These are phyloP conservation scores for Nibea albiflora DNA, from an alignment of 2,113 vertebrate species.

Conservation along the genomic window DNA sequence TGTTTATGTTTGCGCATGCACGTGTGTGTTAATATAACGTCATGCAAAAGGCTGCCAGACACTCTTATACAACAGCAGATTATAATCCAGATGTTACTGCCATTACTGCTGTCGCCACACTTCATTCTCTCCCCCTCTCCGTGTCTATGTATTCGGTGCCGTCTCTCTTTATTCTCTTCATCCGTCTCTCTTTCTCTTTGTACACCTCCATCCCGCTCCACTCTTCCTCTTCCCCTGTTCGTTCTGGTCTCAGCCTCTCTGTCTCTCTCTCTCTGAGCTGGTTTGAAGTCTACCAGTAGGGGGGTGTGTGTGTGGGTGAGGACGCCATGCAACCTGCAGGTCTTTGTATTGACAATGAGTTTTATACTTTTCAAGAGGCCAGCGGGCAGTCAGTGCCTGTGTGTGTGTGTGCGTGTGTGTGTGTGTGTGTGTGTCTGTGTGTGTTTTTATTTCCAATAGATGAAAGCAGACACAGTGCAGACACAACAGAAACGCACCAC, in stretches of 20 bases:
- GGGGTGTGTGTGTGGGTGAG: conserved; percentile 57
- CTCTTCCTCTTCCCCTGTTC: conserved; percentile 25
- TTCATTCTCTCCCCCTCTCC: conserved; percentile 5
- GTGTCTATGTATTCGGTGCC: background rate
- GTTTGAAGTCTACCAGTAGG: conserved; percentile 74
- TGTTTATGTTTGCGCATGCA: background rate
- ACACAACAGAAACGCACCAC: conserved; percentile 37
- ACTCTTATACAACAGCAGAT: conserved; percentile 14
- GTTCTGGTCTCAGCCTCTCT: conserved; percentile 20
- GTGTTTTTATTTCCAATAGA: conserved; percentile 38
- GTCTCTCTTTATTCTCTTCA: background rate
- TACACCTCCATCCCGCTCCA: conserved; percentile 47
- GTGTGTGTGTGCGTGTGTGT: conserved; percentile 21
- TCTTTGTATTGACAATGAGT: conserved; percentile 65
- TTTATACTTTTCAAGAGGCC: conserved; percentile 59
- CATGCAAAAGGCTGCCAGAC: conserved; percentile 4
- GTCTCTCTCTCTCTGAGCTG: conserved; percentile 39
- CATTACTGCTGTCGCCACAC: conserved; percentile 13
- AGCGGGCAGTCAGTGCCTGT: conserved; percentile 35
- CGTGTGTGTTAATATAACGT: conserved; percentile 8
- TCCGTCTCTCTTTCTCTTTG: conserved; percentile 45
- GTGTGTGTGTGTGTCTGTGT: conserved; percentile 28
- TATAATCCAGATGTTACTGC: conserved; percentile 47
- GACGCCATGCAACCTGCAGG: conserved; percentile 46
- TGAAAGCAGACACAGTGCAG: conserved; percentile 56